A percentile compares a stretch with the other conserved stretches of the same genome.
phyloP scores from a whole-genome alignment of 1,140 invertebrate genomes.

The Drosophila nigrodunni region DNA sequence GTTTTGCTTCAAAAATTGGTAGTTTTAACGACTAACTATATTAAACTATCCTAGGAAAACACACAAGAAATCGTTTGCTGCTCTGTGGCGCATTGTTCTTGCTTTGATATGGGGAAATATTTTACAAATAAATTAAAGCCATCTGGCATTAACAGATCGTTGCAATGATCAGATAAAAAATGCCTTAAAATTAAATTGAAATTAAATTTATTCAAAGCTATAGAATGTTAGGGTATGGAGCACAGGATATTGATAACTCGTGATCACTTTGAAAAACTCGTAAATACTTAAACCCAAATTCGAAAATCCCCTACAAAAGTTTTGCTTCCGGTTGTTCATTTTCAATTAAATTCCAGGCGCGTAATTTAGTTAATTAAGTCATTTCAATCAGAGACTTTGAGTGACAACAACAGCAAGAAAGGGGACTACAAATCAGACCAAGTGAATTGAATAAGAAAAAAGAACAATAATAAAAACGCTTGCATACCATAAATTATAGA shows the following conservation, averaged over 20 bases:
- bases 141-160: slow-evolving; percentile 72
- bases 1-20: no score
- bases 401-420: slow-evolving; percentile 42
- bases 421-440: slow-evolving; percentile 41
- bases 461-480: slow-evolving; percentile 66
- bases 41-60: no score
- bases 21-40: no score
- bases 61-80: no score
- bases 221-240: slow-evolving; percentile 2
- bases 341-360: slow-evolving; percentile 77
- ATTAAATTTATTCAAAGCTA: slow-evolving; percentile 5
- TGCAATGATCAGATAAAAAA: slow-evolving; percentile 9
- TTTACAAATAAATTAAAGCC: slow-evolving; percentile 79
- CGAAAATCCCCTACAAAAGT: background rate
- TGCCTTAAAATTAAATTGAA: background rate
- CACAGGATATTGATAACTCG: slow-evolving; percentile 38
- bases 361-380: slow-evolving; percentile 81
- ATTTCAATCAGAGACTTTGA: slow-evolving; percentile 67
- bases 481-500: slow-evolving; percentile 78
- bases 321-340: slow-evolving; percentile 52
- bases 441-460: slow-evolving; percentile 51
- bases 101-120: slow-evolving; percentile 77
- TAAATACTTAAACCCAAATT: slow-evolving; percentile 38
- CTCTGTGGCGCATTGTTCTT: no score
- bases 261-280: slow-evolving; percentile 14